Percentiles rank a stretch among this genome's conserved stretches.
phyloP scores from a whole-genome alignment of 2,888 invertebrate genomes.

The Melinopterus prodromus region DNA sequence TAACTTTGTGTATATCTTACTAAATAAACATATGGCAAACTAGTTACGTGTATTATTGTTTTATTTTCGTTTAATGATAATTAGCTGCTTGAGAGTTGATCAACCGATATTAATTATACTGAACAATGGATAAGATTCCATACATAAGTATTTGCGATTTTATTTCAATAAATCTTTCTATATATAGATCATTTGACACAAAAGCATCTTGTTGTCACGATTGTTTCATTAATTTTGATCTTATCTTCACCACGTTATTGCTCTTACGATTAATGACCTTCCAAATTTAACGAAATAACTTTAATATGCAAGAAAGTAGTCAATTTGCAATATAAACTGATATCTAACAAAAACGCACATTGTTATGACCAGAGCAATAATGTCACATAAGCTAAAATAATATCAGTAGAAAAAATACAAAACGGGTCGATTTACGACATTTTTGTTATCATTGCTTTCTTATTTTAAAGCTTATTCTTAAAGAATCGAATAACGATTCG shows the following conservation, averaged over 20 bases:
- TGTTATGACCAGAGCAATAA: no score
- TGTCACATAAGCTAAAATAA: no score
- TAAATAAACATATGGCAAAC: background rate
- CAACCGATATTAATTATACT: background rate
- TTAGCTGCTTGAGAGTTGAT: background rate
- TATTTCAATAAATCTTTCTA: background rate
- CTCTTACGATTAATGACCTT: background rate
- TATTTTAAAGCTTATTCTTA: no score
- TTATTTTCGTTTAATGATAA: background rate
- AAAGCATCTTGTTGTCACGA: background rate
- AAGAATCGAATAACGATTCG: no score
- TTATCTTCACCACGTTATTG: background rate
- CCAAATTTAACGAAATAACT: background rate
- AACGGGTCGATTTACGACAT: no score
- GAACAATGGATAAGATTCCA: background rate
- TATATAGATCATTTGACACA: background rate
- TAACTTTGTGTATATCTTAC: slow-evolving; percentile 24
- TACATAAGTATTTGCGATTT: no score
- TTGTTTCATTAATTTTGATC: background rate
- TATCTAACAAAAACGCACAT: no score
- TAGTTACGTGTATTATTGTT: slow-evolving; percentile 15
- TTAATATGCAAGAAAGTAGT: no score
- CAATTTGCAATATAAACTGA: no score
- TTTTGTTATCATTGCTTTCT: no score
- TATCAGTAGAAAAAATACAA: no score